Percentiles rank a stretch among this genome's conserved stretches.
These are phyloP conservation scores for Aricia agestis DNA, from an alignment of 1,140 invertebrate genomes.

Conservation along the genomic window DNA sequence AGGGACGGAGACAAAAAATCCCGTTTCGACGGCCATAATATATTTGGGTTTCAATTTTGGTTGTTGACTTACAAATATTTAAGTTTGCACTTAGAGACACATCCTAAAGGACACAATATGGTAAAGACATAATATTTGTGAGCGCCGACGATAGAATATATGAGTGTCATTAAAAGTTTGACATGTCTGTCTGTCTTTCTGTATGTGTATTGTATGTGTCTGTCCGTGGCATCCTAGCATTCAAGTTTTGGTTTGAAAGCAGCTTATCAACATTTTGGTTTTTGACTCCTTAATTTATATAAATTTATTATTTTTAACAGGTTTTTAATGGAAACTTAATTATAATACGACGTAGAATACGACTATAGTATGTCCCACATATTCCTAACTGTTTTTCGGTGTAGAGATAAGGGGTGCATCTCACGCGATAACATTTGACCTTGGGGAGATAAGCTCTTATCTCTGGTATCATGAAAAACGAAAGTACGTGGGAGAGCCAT, in stretches of 20 bases:
- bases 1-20: conserved; percentile 1
- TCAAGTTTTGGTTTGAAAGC: no score
- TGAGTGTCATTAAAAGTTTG: no score
- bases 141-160: no score
- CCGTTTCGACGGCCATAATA: neutral
- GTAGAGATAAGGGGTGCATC: neutral
- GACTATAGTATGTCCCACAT: neutral
- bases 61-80: conserved; percentile 7
- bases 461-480: neutral
- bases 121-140: no score
- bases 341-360: neutral
- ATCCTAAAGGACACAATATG: neutral
- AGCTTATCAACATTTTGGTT: no score
- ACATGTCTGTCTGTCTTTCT: no score
- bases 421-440: conserved; percentile 2
- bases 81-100: conserved; percentile 1
- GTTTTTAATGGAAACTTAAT: no score
- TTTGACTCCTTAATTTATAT: no score
- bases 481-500: no score
- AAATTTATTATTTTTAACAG: no score
- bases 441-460: neutral
- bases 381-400: neutral
- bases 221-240: no score
- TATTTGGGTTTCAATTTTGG: conserved; percentile 9
- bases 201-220: no score